Evolutionary conservation across 2,113 vertebrate genomes (phyloP).

Genomic region (Conger conger): DNA sequence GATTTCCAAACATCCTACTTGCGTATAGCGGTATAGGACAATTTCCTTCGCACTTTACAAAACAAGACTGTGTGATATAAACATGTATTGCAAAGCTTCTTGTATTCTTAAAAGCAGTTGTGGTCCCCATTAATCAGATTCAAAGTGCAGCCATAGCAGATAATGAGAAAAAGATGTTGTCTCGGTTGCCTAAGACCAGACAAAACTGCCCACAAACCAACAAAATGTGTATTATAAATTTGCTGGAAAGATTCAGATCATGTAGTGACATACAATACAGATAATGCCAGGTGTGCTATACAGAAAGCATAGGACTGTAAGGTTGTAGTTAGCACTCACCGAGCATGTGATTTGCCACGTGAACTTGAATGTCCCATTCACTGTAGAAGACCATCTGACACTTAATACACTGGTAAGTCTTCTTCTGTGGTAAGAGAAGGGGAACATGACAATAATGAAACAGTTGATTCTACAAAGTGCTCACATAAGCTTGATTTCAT

Average conservation of each 20-base stretch:
- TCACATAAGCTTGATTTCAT: too few relatives aligned
- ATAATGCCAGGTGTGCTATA: neutral
- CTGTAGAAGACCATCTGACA: conserved; percentile 99
- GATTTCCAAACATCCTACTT: neutral
- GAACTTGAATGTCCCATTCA: conserved; percentile 99
- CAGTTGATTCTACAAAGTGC: too few relatives aligned
- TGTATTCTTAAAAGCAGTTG: neutral
- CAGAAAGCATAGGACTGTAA: neutral
- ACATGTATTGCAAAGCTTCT: neutral
- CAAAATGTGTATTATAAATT: neutral
- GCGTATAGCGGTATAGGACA: neutral
- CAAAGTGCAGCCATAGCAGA: neutral
- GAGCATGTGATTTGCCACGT: conserved; percentile 99
- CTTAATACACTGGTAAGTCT: conserved; percentile 99
- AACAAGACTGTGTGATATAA: neutral
- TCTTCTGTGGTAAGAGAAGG: conserved; percentile 80
- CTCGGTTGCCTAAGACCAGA: neutral
- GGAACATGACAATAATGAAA: conserved; percentile 7
- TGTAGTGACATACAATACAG: neutral
- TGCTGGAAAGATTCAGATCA: neutral
- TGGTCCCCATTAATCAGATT: neutral
- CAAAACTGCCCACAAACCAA: neutral
- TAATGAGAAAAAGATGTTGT: neutral
- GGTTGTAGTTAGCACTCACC: conserved; percentile 74
- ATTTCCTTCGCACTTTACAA: neutral